Conservation (phyloP, 2,888 invertebrate species). For the Ecliptopera silaceata region DNA sequence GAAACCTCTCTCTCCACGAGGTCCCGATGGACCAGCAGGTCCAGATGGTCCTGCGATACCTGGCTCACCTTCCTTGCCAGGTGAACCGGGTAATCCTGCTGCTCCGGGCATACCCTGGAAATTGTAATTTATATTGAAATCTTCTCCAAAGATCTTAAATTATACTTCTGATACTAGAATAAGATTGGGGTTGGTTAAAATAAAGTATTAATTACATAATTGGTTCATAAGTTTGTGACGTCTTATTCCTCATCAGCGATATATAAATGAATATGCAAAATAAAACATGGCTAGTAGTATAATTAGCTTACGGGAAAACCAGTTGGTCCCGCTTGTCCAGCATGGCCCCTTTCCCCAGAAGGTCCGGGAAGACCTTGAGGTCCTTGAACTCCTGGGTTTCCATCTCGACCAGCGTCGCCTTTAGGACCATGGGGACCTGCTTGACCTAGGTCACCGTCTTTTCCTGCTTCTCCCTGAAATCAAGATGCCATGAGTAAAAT, state of each 20-base stretch:
- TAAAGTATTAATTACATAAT: no score
- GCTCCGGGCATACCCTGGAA: conserved; percentile 88
- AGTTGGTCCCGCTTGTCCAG: conserved; percentile 85
- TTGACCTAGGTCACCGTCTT: conserved; percentile 90
- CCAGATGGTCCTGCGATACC: conserved; percentile 87
- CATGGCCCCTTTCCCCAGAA: conserved; percentile 87
- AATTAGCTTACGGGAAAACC: conserved; percentile 90
- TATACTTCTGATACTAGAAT: no score
- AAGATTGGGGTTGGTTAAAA: no score
- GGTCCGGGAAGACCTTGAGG: conserved; percentile 88
- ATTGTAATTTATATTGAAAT: not conserved
- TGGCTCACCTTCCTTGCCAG: conserved; percentile 92
- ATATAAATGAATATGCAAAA: no score
- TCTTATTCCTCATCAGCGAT: no score
- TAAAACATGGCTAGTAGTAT: not conserved
- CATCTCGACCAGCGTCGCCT: conserved; percentile 91
- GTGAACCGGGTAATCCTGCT: conserved; percentile 87
- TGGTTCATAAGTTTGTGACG: no score
- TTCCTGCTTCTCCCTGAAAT: conserved; percentile 88
- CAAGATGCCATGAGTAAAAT: not conserved
- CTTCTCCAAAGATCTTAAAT: no score
- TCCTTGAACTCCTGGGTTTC: conserved; percentile 89
- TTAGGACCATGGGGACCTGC: conserved; percentile 90
- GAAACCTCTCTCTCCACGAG: conserved; percentile 87
- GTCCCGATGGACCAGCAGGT: conserved; percentile 83